Base-by-base conservation (phyloP, 2,797 vertebrate genomes). In the Pempheris klunzingeri region DNA sequence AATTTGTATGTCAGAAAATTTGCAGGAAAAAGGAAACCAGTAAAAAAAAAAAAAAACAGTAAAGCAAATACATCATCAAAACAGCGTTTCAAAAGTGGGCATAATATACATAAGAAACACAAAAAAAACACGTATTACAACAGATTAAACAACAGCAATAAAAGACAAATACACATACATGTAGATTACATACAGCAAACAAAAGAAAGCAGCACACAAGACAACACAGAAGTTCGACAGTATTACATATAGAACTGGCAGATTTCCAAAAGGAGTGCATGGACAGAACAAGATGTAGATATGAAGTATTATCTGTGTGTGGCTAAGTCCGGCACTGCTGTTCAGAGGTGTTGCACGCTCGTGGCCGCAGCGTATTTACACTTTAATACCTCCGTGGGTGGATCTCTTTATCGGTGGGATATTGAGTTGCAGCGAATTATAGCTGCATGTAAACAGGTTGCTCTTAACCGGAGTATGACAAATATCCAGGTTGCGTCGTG, bases 401-500 rank as follows among this genome's bases (percentile, higher is more conserved):
- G 30, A 46, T 39, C 24, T 46, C 34, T 44, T 36, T 24, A 28
- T 61, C 7, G 41, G 38, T n/a, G 22, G 5, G 53, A 17, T 34
- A 54, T 77, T 70, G 57, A 78, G 62, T 72, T 77, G 18, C 26
- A 41, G 50, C 4, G n/a, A 49, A 47, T 53, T 41, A 26, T 50
- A 74, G 62, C 49, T 43, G 62, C 49, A 61, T 53, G 36, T 64
- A 32, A 74, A 39, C 60, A 71, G 69, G 65, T 60, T 80, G 76
- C 84, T 69, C 74, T 64, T 61, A 74, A 74, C 74, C 50, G 36
- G 71, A 81, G 39, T 38, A 7, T 62, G 74, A 81, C 71, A 39
- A 46, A 85, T 55, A 30, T 52, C 50, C 53, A 8, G 30, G 55
- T 63, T 54, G 71, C n/a, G 39, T 34, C n/a, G 63, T 67, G 47